These are phyloP conservation scores for Melopsittacus undulatus DNA, from an alignment of 2,797 vertebrate genomes.

Conservation along the genomic window DNA sequence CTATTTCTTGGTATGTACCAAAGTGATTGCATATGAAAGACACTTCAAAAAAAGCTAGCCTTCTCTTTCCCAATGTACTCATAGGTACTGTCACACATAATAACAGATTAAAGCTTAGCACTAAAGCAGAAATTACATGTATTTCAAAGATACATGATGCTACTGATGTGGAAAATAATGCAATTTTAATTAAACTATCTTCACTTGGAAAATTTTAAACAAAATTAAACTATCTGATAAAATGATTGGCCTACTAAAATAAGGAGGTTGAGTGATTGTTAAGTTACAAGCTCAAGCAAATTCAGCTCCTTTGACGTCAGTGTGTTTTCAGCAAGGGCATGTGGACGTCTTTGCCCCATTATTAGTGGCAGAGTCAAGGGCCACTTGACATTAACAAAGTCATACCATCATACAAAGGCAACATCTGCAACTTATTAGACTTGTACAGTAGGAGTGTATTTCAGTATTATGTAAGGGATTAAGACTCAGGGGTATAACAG, in stretches of 20 bases:
- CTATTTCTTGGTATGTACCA: background rate
- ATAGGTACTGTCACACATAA: background rate
- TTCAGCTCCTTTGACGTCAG: background rate
- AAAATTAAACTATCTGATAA: background rate
- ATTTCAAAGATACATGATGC: background rate
- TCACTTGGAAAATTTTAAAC: background rate
- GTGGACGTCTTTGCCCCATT: constrained; percentile 3
- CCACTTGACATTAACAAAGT: constrained; percentile 10
- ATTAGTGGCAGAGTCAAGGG: background rate
- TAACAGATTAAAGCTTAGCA: background rate
- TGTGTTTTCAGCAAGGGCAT: background rate
- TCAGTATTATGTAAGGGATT: constrained; percentile 25
- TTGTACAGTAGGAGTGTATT: constrained; percentile 23
- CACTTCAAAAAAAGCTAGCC: background rate
- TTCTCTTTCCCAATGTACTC: background rate
- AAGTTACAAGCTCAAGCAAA: background rate
- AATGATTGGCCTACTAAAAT: background rate
- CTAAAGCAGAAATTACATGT: background rate
- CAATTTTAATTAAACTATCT: background rate
- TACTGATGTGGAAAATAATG: background rate
- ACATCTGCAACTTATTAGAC: constrained; percentile 54
- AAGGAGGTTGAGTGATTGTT: background rate
- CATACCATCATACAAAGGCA: background rate
- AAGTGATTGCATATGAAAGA: background rate
- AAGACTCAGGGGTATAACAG: background rate